Evolutionary conservation across 2,113 vertebrate genomes (phyloP).

Genomic region (Sylvilagus bachmani): DNA sequence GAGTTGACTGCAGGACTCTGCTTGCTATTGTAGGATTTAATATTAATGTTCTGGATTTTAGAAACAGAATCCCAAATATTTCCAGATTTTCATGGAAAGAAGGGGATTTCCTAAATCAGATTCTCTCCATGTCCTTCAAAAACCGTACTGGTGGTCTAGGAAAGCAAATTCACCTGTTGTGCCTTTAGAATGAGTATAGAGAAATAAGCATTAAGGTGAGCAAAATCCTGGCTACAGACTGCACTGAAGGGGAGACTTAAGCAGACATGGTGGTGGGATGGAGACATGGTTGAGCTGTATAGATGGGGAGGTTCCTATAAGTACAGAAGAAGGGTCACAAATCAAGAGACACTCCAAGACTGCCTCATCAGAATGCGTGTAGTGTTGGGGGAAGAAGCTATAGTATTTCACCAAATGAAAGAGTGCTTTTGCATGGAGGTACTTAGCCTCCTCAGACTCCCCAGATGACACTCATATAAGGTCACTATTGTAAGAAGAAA

Average conservation of each 20-base stretch:
- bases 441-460: not conserved
- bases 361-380: not conserved
- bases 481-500: too few species aligned
- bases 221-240: not conserved
- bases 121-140: not conserved
- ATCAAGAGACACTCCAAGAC: not conserved
- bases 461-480: not conserved
- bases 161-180: not conserved
- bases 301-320: not conserved
- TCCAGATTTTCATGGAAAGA: not conserved
- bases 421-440: not conserved
- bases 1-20: not conserved
- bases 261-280: not conserved
- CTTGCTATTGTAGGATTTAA: not conserved
- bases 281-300: not conserved
- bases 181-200: not conserved
- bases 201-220: not conserved
- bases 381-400: not conserved
- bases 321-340: not conserved
- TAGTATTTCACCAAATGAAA: not conserved
- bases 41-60: slow-evolving; percentile 3
- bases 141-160: not conserved
- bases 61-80: not conserved
- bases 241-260: not conserved
- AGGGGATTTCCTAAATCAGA: not conserved